Evolutionary conservation across 2,113 vertebrate genomes (phyloP).

Genomic region (Pluvialis apricaria): DNA sequence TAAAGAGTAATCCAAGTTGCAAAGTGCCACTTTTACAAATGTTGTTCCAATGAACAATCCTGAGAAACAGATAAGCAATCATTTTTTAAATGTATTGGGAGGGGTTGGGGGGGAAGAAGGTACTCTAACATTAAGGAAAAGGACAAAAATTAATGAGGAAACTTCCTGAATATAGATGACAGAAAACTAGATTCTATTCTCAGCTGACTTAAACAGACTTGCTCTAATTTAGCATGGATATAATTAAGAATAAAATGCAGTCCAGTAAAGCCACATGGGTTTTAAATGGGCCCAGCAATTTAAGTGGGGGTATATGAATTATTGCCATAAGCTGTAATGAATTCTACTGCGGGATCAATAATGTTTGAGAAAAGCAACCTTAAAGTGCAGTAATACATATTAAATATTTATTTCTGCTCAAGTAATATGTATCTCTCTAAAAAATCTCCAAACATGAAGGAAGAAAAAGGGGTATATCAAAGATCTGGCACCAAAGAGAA

Average conservation of each 20-base stretch:
- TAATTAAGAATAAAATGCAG: slow-evolving; percentile 6
- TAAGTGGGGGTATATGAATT: background rate
- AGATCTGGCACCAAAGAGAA: background rate
- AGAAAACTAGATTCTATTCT: background rate
- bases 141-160: background rate
- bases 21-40: background rate
- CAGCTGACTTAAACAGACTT: background rate
- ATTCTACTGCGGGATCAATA: background rate
- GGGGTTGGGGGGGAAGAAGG: background rate
- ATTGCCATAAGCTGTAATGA: background rate
- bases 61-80: background rate
- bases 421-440: background rate
- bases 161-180: background rate
- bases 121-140: background rate
- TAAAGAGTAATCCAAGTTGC: background rate
- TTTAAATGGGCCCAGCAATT: background rate
- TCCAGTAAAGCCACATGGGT: background rate
- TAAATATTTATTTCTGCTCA: slow-evolving; percentile 3
- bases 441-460: background rate
- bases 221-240: background rate
- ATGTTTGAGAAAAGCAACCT: background rate
- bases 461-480: background rate
- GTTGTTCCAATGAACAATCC: background rate
- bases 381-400: background rate
- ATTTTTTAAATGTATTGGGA: background rate